Evolutionary conservation across 2,113 vertebrate genomes (phyloP).

Genomic region (Larimichthys crocea): DNA sequence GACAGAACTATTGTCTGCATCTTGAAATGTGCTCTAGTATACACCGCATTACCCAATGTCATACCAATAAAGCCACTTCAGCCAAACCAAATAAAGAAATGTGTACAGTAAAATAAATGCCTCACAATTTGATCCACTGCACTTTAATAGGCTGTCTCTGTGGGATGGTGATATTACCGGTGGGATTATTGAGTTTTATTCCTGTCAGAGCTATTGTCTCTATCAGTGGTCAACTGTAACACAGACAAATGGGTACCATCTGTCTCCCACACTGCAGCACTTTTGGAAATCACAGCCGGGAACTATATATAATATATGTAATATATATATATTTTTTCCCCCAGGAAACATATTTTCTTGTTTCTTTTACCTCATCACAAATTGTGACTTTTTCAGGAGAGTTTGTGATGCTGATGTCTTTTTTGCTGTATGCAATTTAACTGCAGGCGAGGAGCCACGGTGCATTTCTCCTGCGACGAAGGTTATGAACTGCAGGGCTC

Average conservation of each 20-base stretch:
- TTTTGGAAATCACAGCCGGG: constrained; percentile 44
- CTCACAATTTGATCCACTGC: constrained; percentile 28
- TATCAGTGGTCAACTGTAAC: constrained; percentile 70
- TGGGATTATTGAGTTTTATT: constrained; percentile 45
- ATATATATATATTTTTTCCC: neutral
- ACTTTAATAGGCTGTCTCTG: constrained; percentile 48
- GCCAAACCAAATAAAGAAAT: constrained; percentile 31
- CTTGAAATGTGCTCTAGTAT: constrained; percentile 27
- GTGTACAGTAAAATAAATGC: constrained; percentile 29
- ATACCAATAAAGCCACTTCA: constrained; percentile 36
- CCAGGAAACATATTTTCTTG: constrained; percentile 28
- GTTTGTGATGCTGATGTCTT: constrained; percentile 1
- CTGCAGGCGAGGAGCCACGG: constrained; percentile 93
- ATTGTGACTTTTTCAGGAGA: neutral
- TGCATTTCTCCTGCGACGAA: constrained; percentile 98
- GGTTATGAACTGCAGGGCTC: constrained; percentile 98
- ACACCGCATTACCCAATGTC: constrained; percentile 17
- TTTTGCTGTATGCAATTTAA: constrained; percentile 9
- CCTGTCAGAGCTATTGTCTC: constrained; percentile 49
- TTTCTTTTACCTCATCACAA: neutral
- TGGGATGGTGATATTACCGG: constrained; percentile 35
- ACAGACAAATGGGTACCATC: constrained; percentile 74
- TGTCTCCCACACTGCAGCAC: constrained; percentile 50
- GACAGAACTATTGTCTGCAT: constrained; percentile 6
- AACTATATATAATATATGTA: constrained; percentile 51